Conservation (phyloP, 2,888 invertebrate species). For the Spilosoma lubricipeda region DNA sequence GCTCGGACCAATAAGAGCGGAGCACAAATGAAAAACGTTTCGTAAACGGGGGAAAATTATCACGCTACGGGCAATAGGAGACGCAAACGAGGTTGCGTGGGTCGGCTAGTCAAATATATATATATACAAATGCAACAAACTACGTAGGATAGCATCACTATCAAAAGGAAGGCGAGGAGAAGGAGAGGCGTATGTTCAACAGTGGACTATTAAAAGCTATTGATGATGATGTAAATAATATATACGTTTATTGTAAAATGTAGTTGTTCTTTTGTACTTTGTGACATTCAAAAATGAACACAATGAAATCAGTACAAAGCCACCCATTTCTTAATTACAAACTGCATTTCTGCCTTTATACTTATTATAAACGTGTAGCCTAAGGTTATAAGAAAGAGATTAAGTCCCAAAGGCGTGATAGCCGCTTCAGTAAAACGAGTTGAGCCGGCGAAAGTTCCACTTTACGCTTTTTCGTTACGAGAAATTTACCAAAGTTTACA, state of each 20-base stretch:
- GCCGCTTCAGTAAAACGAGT: slow-evolving; percentile 69
- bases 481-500: slow-evolving; percentile 60
- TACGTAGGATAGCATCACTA: too few relatives aligned
- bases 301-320: background rate
- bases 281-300: background rate
- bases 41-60: too few relatives aligned
- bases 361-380: slow-evolving; percentile 43
- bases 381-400: slow-evolving; percentile 64
- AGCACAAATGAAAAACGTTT: too few relatives aligned
- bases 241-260: background rate
- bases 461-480: slow-evolving; percentile 65
- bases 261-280: background rate
- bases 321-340: slow-evolving; percentile 29
- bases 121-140: too few relatives aligned
- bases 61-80: too few relatives aligned
- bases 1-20: too few relatives aligned
- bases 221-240: too few relatives aligned
- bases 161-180: too few relatives aligned
- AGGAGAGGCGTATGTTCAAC: too few relatives aligned
- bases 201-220: too few relatives aligned
- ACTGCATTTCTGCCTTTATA: slow-evolving; percentile 26
- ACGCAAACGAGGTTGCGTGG: too few relatives aligned
- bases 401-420: slow-evolving; percentile 74
- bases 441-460: slow-evolving; percentile 66
- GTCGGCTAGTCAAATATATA: too few relatives aligned